These are phyloP conservation scores for Malthinus flaveolus DNA, from an alignment of 2,888 invertebrate species.

Conservation along the genomic window DNA sequence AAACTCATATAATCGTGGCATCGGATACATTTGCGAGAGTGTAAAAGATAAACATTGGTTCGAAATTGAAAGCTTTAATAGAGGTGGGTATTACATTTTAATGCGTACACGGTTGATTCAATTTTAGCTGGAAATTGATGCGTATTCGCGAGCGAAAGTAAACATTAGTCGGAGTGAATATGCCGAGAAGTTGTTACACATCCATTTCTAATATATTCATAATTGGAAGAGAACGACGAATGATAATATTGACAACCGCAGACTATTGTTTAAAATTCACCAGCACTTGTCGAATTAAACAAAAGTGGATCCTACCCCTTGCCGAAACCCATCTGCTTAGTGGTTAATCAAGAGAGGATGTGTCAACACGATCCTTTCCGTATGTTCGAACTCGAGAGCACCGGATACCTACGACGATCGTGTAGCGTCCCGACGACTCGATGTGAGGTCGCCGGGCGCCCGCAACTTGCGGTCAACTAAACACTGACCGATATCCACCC, in stretches of 20 bases:
- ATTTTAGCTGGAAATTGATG: slow-evolving; percentile 47
- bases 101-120: slow-evolving; percentile 50
- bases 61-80: slow-evolving; percentile 53
- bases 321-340: slow-evolving; percentile 40
- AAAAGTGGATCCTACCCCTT: slow-evolving; percentile 52
- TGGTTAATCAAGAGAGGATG: slow-evolving; percentile 45
- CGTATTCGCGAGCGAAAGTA: slow-evolving; percentile 46
- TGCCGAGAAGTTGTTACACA: slow-evolving; percentile 37
- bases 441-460: slow-evolving; percentile 34
- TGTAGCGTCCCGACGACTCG: slow-evolving; percentile 21
- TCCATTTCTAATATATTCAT: slow-evolving; percentile 48
- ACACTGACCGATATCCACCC: slow-evolving; percentile 25
- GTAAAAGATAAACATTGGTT: slow-evolving; percentile 53
- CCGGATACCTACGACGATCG: slow-evolving; percentile 21
- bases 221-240: slow-evolving; percentile 38
- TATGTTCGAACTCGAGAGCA: slow-evolving; percentile 21
- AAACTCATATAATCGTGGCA: slow-evolving; percentile 43
- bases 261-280: slow-evolving; percentile 53
- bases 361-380: slow-evolving; percentile 31
- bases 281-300: slow-evolving; percentile 51
- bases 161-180: slow-evolving; percentile 39
- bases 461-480: slow-evolving; percentile 30
- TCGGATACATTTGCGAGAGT: slow-evolving; percentile 41
- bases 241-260: slow-evolving; percentile 54
- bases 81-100: slow-evolving; percentile 54